Conservation (phyloP, 2,888 invertebrate genomes). For the Beris chalybata region DNA sequence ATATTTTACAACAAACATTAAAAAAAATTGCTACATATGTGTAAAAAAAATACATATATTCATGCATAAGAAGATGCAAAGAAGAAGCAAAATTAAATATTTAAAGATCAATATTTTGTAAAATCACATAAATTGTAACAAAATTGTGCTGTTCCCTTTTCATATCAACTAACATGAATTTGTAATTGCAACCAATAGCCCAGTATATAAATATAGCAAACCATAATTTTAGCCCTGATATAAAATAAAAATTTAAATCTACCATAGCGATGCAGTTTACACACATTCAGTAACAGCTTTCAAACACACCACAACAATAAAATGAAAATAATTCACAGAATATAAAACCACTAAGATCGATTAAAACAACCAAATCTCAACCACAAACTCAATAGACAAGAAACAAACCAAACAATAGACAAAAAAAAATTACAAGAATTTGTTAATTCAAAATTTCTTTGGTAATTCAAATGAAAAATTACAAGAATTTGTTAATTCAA, state of each 20-base stretch:
- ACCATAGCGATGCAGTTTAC: slow-evolving; percentile 41
- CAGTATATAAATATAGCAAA: neutral
- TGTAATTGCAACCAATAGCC: slow-evolving; percentile 8
- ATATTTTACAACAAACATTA: no score
- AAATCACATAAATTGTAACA: neutral
- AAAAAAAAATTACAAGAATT: slow-evolving; percentile 10
- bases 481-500: neutral
- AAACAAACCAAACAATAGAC: slow-evolving; percentile 31
- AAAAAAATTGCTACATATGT: no score
- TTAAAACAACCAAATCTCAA: slow-evolving; percentile 26
- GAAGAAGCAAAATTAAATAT: neutral
- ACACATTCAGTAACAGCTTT: slow-evolving; percentile 29
- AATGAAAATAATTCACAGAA: slow-evolving; percentile 15
- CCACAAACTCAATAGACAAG: slow-evolving; percentile 35
- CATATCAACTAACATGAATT: neutral
- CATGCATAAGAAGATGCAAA: neutral
- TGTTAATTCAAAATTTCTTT: neutral
- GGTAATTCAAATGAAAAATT: slow-evolving; percentile 7
- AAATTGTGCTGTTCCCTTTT: slow-evolving; percentile 14
- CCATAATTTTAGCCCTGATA: neutral
- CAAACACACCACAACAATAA: slow-evolving; percentile 26
- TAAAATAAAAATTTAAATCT: slow-evolving; percentile 13
- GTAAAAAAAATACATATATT: neutral
- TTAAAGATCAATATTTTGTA: no score
- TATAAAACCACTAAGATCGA: slow-evolving; percentile 8